Evolutionary conservation across 2,113 vertebrate genomes (phyloP).

Genomic region (Neolamprologus variostigma): DNA sequence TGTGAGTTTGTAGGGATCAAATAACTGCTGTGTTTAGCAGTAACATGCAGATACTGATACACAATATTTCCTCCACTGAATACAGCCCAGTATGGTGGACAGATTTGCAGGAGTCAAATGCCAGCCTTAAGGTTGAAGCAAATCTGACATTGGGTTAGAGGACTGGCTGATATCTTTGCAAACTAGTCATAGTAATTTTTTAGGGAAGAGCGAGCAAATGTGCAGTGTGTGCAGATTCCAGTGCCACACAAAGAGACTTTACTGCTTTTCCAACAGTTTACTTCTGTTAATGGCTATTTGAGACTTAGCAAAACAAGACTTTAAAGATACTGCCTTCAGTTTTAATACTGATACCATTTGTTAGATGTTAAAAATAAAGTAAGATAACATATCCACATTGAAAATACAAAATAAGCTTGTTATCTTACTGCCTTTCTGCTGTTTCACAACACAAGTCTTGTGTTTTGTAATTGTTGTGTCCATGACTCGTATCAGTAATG

Average conservation of each 20-base stretch:
- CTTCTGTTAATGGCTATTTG: neutral
- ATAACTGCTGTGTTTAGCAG: neutral
- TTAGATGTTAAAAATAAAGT: neutral
- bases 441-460: neutral
- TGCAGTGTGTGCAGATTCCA: neutral
- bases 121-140: neutral
- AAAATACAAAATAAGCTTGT: accelerated
- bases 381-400: accelerated
- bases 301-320: accelerated
- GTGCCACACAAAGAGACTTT: accelerated
- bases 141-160: accelerated
- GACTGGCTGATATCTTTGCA: neutral
- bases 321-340: accelerated
- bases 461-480: neutral
- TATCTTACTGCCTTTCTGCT: neutral
- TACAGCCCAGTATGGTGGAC: neutral
- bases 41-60: neutral
- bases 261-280: neutral
- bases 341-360: neutral
- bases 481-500: neutral
- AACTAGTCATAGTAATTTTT: neutral
- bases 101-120: neutral
- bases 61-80: neutral
- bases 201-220: neutral
- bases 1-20: neutral